Conservation (phyloP, 2,888 invertebrate species). For the Epirrhoe alternata region DNA sequence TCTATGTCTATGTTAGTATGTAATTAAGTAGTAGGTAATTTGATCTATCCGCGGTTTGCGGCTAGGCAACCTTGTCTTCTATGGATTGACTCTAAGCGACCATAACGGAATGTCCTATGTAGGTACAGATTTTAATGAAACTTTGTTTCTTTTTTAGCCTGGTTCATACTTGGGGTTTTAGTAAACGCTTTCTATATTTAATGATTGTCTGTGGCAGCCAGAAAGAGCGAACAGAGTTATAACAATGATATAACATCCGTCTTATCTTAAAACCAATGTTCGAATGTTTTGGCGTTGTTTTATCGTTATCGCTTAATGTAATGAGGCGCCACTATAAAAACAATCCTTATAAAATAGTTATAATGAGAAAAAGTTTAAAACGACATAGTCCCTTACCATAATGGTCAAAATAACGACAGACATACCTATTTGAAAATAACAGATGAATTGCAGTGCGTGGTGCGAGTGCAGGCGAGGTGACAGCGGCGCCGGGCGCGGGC, state of each 20-base stretch:
- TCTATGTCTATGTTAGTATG: not conserved
- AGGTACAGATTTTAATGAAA: not conserved
- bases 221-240: constrained; percentile 1
- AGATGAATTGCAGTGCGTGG: constrained; percentile 65
- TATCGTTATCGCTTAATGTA: constrained; percentile 16
- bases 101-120: not conserved
- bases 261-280: constrained; percentile 17
- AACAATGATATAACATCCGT: constrained; percentile 17
- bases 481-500: constrained; percentile 35
- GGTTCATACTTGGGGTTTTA: not conserved
- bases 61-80: constrained; percentile 25
- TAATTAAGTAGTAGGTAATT: constrained; percentile 11
- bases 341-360: not conserved
- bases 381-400: not conserved
- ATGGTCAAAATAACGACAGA: not conserved
- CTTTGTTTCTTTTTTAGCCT: not conserved
- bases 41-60: constrained; percentile 33
- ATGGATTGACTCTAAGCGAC: constrained; percentile 12
- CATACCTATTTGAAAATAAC: constrained; percentile 72
- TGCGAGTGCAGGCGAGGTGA: constrained; percentile 28
- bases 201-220: not conserved
- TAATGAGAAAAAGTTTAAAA: not conserved
- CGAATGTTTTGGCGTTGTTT: constrained; percentile 26
- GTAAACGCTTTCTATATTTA: not conserved
- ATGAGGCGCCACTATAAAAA: constrained; percentile 8